phyloP scores from a whole-genome alignment of 2,797 vertebrate species.

The Phaenicophaeus curvirostris region DNA sequence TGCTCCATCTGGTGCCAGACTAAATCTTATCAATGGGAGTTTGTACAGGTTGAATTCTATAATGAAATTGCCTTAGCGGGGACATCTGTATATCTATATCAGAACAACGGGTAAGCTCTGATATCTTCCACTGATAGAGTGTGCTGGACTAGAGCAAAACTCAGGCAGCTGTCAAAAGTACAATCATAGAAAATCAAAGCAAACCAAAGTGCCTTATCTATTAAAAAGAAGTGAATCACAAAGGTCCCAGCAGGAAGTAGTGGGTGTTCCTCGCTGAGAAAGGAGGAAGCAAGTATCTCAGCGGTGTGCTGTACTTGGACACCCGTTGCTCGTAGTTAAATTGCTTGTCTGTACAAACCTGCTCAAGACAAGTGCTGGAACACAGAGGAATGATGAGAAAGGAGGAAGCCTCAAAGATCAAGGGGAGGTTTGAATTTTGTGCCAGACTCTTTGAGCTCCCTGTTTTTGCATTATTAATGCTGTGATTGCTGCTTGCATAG shows the following conservation, averaged over 20 bases:
- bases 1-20: neutral
- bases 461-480: neutral
- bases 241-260: neutral
- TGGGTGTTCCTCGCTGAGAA: neutral
- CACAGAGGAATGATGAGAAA: neutral
- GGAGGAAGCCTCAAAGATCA: neutral
- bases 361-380: neutral
- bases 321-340: neutral
- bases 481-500: neutral
- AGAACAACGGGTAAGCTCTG: neutral
- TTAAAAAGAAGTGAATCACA: neutral
- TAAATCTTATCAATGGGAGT: neutral
- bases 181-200: neutral
- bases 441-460: neutral
- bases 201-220: neutral
- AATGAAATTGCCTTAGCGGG: neutral
- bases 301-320: neutral
- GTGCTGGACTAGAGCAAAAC: neutral
- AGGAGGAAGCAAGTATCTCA: neutral
- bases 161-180: neutral
- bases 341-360: neutral
- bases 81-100: neutral
- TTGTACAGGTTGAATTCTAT: neutral
- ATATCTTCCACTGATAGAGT: neutral
- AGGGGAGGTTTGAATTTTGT: neutral